A percentile compares a stretch with the other conserved stretches of the same genome.
phyloP scores from a whole-genome alignment of 2,797 vertebrate species.

The Phoxinus dragarum region DNA sequence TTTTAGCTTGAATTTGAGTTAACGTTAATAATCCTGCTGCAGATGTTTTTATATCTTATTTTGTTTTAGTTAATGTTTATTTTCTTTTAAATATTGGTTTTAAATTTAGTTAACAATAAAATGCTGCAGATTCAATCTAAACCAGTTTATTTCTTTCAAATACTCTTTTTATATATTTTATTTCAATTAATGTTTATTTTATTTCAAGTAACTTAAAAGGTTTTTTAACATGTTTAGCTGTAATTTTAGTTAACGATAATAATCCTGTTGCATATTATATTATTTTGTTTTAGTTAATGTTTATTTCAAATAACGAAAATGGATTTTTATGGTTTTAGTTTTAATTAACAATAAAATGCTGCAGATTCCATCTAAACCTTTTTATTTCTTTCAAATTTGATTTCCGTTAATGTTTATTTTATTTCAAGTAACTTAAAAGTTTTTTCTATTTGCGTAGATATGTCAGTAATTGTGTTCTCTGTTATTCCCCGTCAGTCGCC shows the following conservation, averaged over 20 bases:
- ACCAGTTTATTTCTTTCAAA: not conserved
- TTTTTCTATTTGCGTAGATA: too few species aligned
- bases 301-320: too few species aligned
- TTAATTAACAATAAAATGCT: not conserved
- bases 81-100: not conserved
- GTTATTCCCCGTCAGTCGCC: conserved; percentile 83
- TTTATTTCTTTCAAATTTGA: not conserved
- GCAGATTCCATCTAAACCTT: not conserved
- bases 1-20: not conserved
- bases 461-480: not conserved
- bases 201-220: not conserved
- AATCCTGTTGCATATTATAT: not conserved
- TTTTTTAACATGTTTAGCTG: not conserved
- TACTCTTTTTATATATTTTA: too few species aligned
- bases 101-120: too few species aligned
- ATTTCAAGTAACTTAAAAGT: too few species aligned
- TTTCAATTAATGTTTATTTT: not conserved
- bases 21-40: not conserved
- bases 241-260: not conserved
- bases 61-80: not conserved
- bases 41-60: too few species aligned
- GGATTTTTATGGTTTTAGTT: too few species aligned
- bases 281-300: too few species aligned
- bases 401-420: too few species aligned
- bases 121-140: not conserved